Conservation (phyloP, 2,113 vertebrate species). For the Microcebus lehilahytsara region DNA sequence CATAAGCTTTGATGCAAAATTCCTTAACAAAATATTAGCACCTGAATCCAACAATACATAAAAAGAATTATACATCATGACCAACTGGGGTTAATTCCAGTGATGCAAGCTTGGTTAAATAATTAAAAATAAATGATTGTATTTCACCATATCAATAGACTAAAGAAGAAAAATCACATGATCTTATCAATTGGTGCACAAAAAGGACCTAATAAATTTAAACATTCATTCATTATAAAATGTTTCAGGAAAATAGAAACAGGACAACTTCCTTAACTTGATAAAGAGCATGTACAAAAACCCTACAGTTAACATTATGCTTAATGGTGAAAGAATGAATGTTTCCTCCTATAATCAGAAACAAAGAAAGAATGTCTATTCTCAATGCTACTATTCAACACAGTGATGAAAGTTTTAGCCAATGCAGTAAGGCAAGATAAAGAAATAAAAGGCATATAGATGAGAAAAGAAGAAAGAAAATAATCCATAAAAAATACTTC, state of each 20-base stretch:
- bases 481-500: background rate
- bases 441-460: background rate
- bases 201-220: background rate
- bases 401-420: background rate
- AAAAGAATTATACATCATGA: background rate
- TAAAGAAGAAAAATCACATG: background rate
- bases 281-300: background rate
- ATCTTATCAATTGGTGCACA: background rate
- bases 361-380: background rate
- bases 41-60: too few species aligned
- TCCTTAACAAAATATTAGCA: too few species aligned
- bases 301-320: background rate
- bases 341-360: background rate
- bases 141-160: background rate
- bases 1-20: too few species aligned
- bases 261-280: background rate
- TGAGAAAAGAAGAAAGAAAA: background rate
- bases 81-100: background rate
- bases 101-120: background rate
- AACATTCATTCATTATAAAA: background rate
- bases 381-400: background rate
- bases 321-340: conserved; percentile 6
- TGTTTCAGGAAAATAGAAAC: background rate
- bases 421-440: background rate
- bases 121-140: background rate